Evolutionary conservation across 2,113 vertebrate genomes (phyloP).

Genomic region (Aptenodytes forsteri): DNA sequence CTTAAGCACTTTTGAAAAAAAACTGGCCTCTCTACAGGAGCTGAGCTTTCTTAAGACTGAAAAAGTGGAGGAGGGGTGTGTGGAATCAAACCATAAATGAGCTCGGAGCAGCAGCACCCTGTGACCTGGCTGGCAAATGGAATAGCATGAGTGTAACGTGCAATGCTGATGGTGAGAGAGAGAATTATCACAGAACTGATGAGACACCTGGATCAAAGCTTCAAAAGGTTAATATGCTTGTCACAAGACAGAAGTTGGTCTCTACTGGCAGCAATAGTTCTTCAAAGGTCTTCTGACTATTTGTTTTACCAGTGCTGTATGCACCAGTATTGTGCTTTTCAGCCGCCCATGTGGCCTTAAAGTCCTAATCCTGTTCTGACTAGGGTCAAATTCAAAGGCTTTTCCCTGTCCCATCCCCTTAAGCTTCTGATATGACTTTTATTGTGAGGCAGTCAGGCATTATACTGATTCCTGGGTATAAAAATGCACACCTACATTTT

Average conservation of each 20-base stretch:
- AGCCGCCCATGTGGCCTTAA: neutral
- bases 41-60: neutral
- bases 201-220: neutral
- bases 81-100: neutral
- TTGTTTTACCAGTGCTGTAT: neutral
- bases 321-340: neutral
- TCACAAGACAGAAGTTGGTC: neutral
- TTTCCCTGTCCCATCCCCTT: neutral
- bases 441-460: neutral
- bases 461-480: neutral
- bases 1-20: neutral
- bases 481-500: neutral
- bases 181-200: neutral
- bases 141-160: neutral
- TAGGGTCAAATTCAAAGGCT: slow-evolving; percentile 25
- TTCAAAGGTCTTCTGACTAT: neutral
- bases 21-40: neutral
- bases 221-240: neutral
- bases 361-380: neutral
- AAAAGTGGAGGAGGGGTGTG: neutral
- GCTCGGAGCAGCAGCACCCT: neutral
- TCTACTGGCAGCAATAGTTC: neutral
- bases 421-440: neutral
- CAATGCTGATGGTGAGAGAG: neutral
- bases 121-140: neutral